Percentiles rank a stretch among this genome's conserved stretches.
phyloP scores from a whole-genome alignment of 2,113 vertebrate genomes.

The Fregata magnificens region DNA sequence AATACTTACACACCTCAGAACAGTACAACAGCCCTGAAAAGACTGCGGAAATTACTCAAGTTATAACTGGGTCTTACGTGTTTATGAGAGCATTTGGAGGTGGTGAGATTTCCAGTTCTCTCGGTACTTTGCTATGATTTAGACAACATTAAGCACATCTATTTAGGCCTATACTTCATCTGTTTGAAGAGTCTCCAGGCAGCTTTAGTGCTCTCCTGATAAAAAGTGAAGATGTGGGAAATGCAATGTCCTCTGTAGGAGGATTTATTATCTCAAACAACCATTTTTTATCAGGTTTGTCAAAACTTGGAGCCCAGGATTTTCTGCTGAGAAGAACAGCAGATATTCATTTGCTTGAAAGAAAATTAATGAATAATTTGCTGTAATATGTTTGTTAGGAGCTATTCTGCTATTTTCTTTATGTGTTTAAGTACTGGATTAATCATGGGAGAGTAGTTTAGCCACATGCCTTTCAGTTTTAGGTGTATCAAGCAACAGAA shows the following conservation, averaged over 20 bases:
- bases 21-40: slow-evolving; percentile 9
- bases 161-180: slow-evolving; percentile 43
- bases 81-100: slow-evolving; percentile 31
- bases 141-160: slow-evolving; percentile 53
- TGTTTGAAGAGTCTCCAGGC: slow-evolving; percentile 36
- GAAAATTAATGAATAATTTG: slow-evolving; percentile 29
- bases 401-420: neutral
- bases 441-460: slow-evolving; percentile 1
- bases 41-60: slow-evolving; percentile 9
- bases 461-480: neutral
- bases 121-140: slow-evolving; percentile 56
- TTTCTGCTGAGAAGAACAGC: slow-evolving; percentile 13
- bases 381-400: neutral
- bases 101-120: slow-evolving; percentile 35
- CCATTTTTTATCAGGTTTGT: slow-evolving; percentile 52
- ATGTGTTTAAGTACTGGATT: neutral
- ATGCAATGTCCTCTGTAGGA: neutral
- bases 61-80: neutral
- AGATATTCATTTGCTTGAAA: slow-evolving; percentile 23
- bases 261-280: slow-evolving; percentile 51
- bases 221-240: slow-evolving; percentile 53
- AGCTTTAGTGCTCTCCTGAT: slow-evolving; percentile 61
- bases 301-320: slow-evolving; percentile 5
- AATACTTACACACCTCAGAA: neutral
- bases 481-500: neutral